Conservation (phyloP, 2,113 vertebrate genomes). For the Mesoclemmys tuberculata region DNA sequence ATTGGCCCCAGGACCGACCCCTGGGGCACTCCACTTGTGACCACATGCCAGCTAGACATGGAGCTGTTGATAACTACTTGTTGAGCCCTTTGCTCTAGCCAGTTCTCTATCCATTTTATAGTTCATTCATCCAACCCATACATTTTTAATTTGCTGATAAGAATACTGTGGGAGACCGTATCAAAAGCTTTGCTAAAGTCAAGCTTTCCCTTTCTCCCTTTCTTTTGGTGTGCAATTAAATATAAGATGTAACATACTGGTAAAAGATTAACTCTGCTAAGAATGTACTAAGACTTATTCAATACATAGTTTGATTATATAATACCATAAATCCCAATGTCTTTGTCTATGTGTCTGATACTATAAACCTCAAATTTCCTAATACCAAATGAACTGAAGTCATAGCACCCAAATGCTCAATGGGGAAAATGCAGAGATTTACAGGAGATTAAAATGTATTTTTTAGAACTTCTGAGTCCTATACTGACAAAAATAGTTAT, state of each 20-base stretch:
- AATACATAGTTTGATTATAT: neutral
- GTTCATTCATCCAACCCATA: too few relatives aligned
- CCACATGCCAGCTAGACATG: too few relatives aligned
- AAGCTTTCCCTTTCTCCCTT: too few relatives aligned
- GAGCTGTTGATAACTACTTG: too few relatives aligned
- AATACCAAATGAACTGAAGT: neutral
- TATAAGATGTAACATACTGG: neutral
- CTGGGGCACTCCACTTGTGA: too few relatives aligned
- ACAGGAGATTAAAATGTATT: neutral
- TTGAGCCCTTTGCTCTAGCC: too few relatives aligned
- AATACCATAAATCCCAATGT: neutral
- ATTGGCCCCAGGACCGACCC: too few relatives aligned
- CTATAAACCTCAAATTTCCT: neutral
- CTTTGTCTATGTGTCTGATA: neutral
- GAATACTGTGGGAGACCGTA: too few relatives aligned
- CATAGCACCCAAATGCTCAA: neutral
- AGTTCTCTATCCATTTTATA: too few relatives aligned
- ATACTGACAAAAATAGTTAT: neutral
- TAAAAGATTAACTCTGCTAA: neutral
- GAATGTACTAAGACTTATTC: neutral
- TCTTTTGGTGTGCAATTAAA: neutral
- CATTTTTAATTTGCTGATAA: too few relatives aligned
- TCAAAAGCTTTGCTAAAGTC: too few relatives aligned
- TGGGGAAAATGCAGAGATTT: neutral
- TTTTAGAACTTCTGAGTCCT: neutral